phyloP scores from a whole-genome alignment of 2,888 invertebrate genomes.

The Amblyjoppa proteus region DNA sequence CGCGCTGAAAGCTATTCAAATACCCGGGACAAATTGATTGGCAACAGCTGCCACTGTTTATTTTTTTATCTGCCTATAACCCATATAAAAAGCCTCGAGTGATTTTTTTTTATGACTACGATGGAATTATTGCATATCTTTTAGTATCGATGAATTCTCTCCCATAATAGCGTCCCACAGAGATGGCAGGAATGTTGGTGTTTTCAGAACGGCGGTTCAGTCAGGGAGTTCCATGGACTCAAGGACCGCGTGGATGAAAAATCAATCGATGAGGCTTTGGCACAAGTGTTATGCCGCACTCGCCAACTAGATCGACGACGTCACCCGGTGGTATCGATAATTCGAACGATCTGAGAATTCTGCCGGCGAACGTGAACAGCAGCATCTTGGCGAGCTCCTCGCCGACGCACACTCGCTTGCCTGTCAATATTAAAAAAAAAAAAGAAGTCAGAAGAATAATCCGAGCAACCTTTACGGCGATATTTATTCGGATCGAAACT shows the following conservation, averaged over 20 bases:
- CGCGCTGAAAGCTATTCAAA: constrained; percentile 1
- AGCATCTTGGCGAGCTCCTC: constrained; percentile 93
- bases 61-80: no score
- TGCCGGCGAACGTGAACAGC: constrained; percentile 88
- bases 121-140: constrained; percentile 41
- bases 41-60: background rate
- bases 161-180: constrained; percentile 2
- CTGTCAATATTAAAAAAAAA: constrained; percentile 83
- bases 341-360: constrained; percentile 87
- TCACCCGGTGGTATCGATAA: constrained; percentile 84
- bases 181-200: background rate
- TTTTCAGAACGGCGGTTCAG: constrained; percentile 47
- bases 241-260: constrained; percentile 77
- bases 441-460: background rate
- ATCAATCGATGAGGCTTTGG: constrained; percentile 87
- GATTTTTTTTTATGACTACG: background rate
- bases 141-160: constrained; percentile 14
- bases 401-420: constrained; percentile 94
- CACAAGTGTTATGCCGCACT: constrained; percentile 91
- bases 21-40: background rate
- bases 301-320: constrained; percentile 88
- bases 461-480: background rate
- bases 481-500: constrained; percentile 62
- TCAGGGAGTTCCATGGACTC: background rate
- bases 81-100: no score